Evolutionary conservation across 2,888 invertebrate genomes (phyloP), one percentile per base, ranked within the genome.

Genomic region (Cephus nigrinus): DNA sequence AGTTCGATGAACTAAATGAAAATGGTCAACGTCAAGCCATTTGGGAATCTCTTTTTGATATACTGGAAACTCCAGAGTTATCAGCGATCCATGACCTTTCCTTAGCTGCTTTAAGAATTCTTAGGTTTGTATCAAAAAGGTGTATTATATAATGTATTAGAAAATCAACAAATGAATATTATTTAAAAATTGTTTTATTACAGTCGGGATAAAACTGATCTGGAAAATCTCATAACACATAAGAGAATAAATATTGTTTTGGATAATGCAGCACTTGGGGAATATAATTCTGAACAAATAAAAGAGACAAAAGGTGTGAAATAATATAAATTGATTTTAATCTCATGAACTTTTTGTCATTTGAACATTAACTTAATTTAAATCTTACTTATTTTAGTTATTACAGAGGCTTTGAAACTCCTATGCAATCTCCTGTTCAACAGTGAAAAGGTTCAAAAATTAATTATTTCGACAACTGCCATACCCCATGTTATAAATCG

Each of bases 361-460:
- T 35, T 35, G 35, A 35, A 23, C 23, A 55, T 55, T 23, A 5
- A 55, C 12, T 4, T 69, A 34, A 33, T n/a, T 74, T 74, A 32
- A 15, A 11, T 33, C 71, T 36, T 71, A 78, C 73, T 80, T 69
- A 68, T 80, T 87, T 78, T 94, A 90, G 92, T 94, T 34, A 93
- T 93, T 3, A 92, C 96, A 11, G 98, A 98, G 92, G 96, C 97
- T 0, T 92, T 97, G 76, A 98, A 98, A 92, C 95, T 97, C 88
- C 92, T 98, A 12, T 98, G 97, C 90, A 99, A 99, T 91, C 93
- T 98, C 83, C 93, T 97, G 76, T 98, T 94, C 89, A 97, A 98
- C 90, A 95, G 95, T 88, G 85, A 89, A 3, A 93, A 93, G 76
- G 94, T 95, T 12, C 95, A 95, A 84, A 92, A 92, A 72, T 92